phyloP scores from a whole-genome alignment of 2,113 vertebrate genomes.

The Cyanistes caeruleus region DNA sequence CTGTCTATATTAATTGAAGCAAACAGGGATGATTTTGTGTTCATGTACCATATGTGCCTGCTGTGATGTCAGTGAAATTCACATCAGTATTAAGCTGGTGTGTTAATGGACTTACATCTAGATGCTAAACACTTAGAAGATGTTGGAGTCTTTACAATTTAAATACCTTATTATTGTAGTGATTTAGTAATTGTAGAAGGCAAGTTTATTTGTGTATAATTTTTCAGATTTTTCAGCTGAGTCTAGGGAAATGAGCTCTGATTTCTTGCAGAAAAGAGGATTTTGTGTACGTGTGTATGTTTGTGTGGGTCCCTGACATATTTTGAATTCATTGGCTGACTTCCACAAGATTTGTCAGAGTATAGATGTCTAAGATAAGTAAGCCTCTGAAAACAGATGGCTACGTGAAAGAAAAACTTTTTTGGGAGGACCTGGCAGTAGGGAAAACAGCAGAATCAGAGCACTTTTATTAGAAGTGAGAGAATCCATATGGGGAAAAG shows the following conservation, averaged over 20 bases:
- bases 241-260: background rate
- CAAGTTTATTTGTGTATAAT: background rate
- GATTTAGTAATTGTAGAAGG: background rate
- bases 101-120: background rate
- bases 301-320: constrained; percentile 20
- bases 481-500: background rate
- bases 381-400: constrained; percentile 26
- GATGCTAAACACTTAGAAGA: background rate
- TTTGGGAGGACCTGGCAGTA: background rate
- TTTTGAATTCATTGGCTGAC: constrained; percentile 13
- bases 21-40: background rate
- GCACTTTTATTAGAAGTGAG: background rate
- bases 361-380: background rate
- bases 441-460: background rate
- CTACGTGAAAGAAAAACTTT: background rate
- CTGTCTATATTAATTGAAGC: background rate
- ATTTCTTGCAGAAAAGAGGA: background rate
- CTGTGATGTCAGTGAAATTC: background rate
- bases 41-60: background rate
- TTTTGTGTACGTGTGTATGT: background rate
- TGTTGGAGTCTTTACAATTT: background rate
- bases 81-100: background rate
- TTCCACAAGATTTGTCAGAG: constrained; percentile 18
- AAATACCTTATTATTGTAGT: background rate
- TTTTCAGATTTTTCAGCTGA: background rate